These are phyloP conservation scores for Symphodus melops DNA, from an alignment of 2,113 vertebrate species.

Conservation along the genomic window DNA sequence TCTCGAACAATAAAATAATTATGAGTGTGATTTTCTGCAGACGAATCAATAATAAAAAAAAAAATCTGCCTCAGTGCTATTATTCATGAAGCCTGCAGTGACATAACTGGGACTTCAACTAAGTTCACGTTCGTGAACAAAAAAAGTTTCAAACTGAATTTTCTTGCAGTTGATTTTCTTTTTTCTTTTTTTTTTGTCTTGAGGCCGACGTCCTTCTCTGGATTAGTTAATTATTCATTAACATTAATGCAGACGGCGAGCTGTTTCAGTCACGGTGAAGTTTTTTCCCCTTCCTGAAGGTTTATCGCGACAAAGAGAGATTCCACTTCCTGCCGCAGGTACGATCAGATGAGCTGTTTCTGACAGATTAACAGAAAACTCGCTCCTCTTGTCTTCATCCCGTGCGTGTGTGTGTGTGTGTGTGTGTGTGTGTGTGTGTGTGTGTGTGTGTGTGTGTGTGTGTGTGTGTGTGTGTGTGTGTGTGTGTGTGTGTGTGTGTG, in stretches of 20 bases:
- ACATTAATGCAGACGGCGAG: neutral
- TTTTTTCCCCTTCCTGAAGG: neutral
- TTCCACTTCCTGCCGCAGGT: neutral
- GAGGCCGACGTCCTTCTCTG: neutral
- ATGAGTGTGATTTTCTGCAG: neutral
- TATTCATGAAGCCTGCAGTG: neutral
- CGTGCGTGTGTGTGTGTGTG: too few species aligned
- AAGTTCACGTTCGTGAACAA: neutral
- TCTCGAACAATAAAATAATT: neutral
- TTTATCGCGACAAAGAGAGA: neutral
- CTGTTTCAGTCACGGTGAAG: neutral
- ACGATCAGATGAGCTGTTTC: too few species aligned
- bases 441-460: too few species aligned
- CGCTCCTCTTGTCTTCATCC: too few species aligned
- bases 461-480: too few species aligned
- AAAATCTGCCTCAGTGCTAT: neutral
- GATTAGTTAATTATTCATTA: constrained; percentile 42
- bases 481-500: too few species aligned
- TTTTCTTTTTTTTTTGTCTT: neutral
- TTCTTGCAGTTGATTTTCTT: neutral
- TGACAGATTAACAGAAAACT: too few species aligned
- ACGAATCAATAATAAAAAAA: neutral
- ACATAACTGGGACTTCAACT: neutral
- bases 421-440: too few species aligned
- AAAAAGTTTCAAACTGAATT: neutral